Base-by-base conservation (phyloP, 2,797 vertebrate species). In the Pteropus rufus region DNA sequence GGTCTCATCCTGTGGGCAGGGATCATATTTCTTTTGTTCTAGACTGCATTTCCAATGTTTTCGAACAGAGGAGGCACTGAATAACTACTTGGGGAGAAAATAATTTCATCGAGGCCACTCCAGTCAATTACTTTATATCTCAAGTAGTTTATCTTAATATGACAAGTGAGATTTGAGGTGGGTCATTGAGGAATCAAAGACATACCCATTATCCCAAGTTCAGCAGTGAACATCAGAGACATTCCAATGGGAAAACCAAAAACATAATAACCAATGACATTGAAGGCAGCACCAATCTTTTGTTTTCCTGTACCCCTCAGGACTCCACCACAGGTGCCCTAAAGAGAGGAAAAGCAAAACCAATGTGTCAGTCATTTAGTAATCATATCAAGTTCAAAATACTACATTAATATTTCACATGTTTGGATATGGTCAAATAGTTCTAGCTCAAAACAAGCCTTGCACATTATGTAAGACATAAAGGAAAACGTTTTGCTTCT, bases 141-240 rank as follows among this genome's bases (percentile, higher is more conserved):
- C 64, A 29, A 73, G 34, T 14, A 44, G 11, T 9, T 76, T 31
- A 29, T 49, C 31, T 23, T 72, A 84, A 76, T 19, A 21, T 18
- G 56, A 76, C 1, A 5, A 79, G 72, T 54, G n/a, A 82, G 72
- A 46, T 26, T 15, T 18, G 4, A 56, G 19, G 11, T 1, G 12
- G 26, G 29, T 52, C 8, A 2, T 70, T 8, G 4, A 60, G 39
- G 31, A 81, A 23, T 72, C 39, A n/a, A 54, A 31, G 72, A 96
- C 98, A 18, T 98, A 99, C 99, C 99, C 18, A 98, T 93, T 56
- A 99, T 99, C 75, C 99, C 99, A 90, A 99, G 95, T 97, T 98
- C 98, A n/a, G 99, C 98, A 0, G 97, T 98, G 98, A 99, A 99
- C 99, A 99, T 99, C 93, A 99, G 98, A 0, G 99, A 97, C 76